phyloP scores from a whole-genome alignment of 2,888 invertebrate species.

The Antitype chi region DNA sequence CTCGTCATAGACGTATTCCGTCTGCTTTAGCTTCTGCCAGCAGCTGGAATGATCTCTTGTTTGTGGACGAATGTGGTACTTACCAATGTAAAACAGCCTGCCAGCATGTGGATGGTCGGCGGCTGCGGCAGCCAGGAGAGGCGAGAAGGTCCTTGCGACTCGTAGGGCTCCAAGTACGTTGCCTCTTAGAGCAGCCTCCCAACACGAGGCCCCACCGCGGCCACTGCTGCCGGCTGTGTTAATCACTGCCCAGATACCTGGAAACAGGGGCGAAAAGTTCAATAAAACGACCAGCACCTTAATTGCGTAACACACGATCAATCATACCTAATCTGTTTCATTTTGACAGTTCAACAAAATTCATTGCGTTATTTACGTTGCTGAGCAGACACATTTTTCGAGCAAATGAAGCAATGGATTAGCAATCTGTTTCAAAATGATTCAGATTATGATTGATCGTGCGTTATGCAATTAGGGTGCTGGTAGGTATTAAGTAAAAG shows the following conservation, averaged over 20 bases:
- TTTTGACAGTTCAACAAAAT: too few species aligned
- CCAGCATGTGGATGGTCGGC: slow-evolving; percentile 90
- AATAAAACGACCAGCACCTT: not conserved
- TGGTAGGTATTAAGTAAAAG: not conserved
- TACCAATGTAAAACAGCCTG: slow-evolving; percentile 93
- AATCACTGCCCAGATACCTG: slow-evolving; percentile 95
- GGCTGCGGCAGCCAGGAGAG: slow-evolving; percentile 91
- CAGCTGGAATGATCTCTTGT: not conserved
- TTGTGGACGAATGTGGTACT: slow-evolving; percentile 7
- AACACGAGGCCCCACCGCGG: slow-evolving; percentile 93
- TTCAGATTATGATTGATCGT: too few species aligned
- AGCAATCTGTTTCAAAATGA: too few species aligned
- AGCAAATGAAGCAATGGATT: too few species aligned
- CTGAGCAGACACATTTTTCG: too few species aligned
- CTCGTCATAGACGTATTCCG: not conserved
- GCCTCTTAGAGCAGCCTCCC: slow-evolving; percentile 93
- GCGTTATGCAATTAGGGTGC: too few species aligned
- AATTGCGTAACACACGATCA: too few species aligned
- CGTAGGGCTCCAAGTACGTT: slow-evolving; percentile 93
- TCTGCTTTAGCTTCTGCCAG: not conserved
- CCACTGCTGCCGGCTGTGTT: slow-evolving; percentile 95
- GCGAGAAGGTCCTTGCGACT: slow-evolving; percentile 94
- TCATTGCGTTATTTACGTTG: too few species aligned
- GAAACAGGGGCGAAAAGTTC: slow-evolving; percentile 62
- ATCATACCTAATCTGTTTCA: too few species aligned